Percentiles rank a stretch among this genome's conserved stretches.
These are phyloP conservation scores for Acronicta alni DNA, from an alignment of 2,888 invertebrate genomes.

Conservation along the genomic window DNA sequence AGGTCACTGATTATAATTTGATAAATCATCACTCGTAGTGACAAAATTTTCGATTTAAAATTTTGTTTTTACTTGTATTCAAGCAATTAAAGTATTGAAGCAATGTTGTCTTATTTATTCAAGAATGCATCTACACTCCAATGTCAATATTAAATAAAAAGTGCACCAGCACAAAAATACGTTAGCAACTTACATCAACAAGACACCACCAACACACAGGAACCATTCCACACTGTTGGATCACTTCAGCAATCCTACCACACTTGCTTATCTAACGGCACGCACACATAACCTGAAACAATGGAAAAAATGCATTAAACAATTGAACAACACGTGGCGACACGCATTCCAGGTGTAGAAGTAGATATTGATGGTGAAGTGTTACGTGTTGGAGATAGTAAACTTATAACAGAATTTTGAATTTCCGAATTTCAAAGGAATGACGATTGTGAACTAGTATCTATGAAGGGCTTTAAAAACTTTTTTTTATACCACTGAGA, in stretches of 20 bases:
- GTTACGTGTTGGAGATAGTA: background rate
- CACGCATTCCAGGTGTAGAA: constrained; percentile 26
- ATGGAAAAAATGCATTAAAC: constrained; percentile 61
- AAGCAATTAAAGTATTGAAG: constrained; percentile 3
- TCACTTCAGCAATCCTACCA: constrained; percentile 75
- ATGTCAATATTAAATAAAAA: constrained; percentile 3
- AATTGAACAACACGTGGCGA: constrained; percentile 41
- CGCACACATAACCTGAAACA: constrained; percentile 86
- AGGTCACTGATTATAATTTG: no score
- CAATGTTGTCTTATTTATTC: constrained; percentile 15
- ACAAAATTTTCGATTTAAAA: no score
- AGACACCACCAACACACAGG: constrained; percentile 81
- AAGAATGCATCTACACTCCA: background rate
- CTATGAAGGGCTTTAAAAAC: no score
- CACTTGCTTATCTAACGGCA: constrained; percentile 82
- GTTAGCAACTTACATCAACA: constrained; percentile 79
- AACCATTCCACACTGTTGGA: constrained; percentile 86
- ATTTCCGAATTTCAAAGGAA: background rate
- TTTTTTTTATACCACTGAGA: no score
- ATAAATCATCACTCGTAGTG: no score
- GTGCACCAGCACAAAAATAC: constrained; percentile 10
- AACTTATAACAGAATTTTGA: background rate
- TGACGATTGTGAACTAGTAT: background rate
- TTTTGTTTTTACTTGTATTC: no score
- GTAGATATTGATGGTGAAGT: constrained; percentile 19